These are phyloP conservation scores for Phalanger gymnotis DNA, from an alignment of 2,797 vertebrate genomes.

Conservation along the genomic window DNA sequence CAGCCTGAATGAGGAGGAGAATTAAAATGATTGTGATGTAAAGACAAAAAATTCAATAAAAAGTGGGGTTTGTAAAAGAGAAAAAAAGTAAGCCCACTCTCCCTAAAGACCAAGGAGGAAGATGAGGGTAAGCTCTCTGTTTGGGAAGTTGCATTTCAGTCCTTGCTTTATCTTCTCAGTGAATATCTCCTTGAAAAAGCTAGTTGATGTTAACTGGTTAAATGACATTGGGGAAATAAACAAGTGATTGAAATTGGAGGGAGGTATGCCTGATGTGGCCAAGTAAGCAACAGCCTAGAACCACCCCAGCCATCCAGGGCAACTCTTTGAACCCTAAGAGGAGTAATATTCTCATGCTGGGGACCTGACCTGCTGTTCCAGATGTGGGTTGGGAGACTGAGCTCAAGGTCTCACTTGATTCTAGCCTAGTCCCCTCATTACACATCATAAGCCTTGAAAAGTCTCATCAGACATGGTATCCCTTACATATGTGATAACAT, in stretches of 20 bases:
- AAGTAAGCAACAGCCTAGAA: not conserved
- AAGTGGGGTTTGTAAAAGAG: not conserved
- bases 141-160: not conserved
- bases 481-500: not conserved
- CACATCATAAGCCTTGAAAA: not conserved
- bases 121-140: not conserved
- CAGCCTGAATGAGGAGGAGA: not conserved
- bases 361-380: fast-evolving
- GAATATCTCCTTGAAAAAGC: not conserved
- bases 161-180: not conserved
- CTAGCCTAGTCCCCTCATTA: not conserved
- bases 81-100: not conserved
- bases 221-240: not conserved
- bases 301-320: not conserved
- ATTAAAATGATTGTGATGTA: not conserved
- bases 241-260: not conserved
- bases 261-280: not conserved
- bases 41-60: not conserved
- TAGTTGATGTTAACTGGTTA: not conserved
- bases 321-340: not conserved
- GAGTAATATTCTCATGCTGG: not conserved
- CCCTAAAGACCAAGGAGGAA: not conserved
- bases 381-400: not conserved
- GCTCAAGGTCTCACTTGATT: not conserved
- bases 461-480: not conserved